Base-by-base conservation (phyloP, 1,140 invertebrate genomes). In the Druon quercuslanigerum region DNA sequence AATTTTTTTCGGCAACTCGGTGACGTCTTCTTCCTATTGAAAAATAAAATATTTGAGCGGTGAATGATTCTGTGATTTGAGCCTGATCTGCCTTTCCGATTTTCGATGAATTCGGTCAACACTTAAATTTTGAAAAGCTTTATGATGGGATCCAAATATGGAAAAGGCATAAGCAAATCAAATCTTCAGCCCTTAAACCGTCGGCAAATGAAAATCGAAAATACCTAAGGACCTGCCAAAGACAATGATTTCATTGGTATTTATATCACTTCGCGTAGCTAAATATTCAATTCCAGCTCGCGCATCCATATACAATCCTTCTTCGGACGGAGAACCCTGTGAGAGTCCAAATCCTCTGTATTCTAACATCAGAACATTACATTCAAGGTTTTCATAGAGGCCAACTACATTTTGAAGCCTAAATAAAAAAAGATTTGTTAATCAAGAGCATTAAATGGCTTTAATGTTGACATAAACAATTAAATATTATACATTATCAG, bases 291-390 rank as follows among this genome's bases (percentile, higher is more conserved):
- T 92, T 46, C 96, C 96, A 80, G 97, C 95, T 87, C 95, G 93
- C 11, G 97, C 97, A 94, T 99, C 98, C 87, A 94, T 93, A 84
- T 96, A 97, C 4, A 99, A 90, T 5, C 98, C 97, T 85, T 93
- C 92, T 92, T 99, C 98, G 12, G 95, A 95, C 12, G 97, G 97
- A 6, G 92, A 92, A 0, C 98, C 98, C 85, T 97, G 95, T 66
- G 97, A 98, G n/a, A 97, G 91, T 3, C 98, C 98, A 93, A 98
- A 99, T 0, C 98, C 98, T 86, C 98, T 93, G 85, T 99, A 99
- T 86, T 99, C 98, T 16, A 99, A 92, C 93, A 98, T 93, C 40
- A 99, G 89, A 79, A 99, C 93, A 90, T 99, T 99, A 80, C 95
- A 96, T 76, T 94, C 93, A 50, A 97, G 89, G 87, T 95, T 94